A percentile compares a stretch with the other conserved stretches of the same genome.
Conservation (phyloP, 2,113 vertebrate genomes). For the Diphyllodes magnificus region DNA sequence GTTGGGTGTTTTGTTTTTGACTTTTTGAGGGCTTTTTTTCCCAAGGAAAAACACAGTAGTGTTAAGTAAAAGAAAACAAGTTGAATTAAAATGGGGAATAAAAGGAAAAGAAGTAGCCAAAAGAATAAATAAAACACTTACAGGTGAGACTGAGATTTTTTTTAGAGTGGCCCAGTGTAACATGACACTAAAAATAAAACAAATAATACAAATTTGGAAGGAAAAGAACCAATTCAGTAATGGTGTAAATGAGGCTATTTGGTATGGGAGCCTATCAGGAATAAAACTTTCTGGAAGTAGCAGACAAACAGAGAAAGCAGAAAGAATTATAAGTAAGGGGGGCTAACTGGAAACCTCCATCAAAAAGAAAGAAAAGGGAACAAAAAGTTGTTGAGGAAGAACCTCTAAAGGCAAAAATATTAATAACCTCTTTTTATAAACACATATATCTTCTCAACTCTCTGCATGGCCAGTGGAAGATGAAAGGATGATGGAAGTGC, state of each 20-base stretch:
- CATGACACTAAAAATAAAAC: not conserved
- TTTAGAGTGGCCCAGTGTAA: not conserved
- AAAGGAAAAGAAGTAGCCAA: not conserved
- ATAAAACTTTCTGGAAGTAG: not conserved
- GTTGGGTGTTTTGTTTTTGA: not conserved
- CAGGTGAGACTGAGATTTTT: not conserved
- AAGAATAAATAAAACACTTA: not conserved
- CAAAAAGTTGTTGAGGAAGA: not conserved
- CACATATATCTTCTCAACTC: not conserved
- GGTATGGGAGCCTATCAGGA: not conserved
- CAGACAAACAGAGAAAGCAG: not conserved
- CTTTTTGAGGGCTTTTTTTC: not conserved
- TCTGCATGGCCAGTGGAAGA: not conserved
- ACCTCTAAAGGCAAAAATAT: not conserved
- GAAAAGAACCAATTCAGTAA: fast-evolving
- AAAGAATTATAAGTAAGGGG: not conserved
- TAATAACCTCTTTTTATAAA: not conserved
- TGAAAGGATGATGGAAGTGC: slow-evolving; percentile 29
- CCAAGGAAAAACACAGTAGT: not conserved
- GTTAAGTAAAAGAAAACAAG: not conserved
- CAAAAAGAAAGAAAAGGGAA: not conserved
- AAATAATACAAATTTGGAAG: not conserved
- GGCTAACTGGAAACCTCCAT: not conserved
- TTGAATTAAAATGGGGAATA: not conserved
- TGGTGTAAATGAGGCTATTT: not conserved